A percentile compares a stretch with the other conserved stretches of the same genome.
phyloP scores from a whole-genome alignment of 2,888 invertebrate genomes.

The Plusia festucae region DNA sequence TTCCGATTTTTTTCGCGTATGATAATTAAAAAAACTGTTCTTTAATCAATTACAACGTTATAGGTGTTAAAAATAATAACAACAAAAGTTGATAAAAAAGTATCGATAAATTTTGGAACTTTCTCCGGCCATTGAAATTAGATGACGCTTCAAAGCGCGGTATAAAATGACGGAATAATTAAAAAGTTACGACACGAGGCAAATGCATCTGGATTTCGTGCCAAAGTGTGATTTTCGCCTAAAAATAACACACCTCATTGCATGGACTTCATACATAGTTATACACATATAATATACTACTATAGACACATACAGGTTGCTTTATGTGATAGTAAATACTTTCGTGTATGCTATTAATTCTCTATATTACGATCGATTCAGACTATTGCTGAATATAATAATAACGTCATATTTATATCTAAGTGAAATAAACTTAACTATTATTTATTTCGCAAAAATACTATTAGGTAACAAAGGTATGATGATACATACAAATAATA shows the following conservation, averaged over 20 bases:
- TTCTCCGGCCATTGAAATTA: background rate
- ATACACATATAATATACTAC: no score
- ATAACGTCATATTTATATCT: no score
- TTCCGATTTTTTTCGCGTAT: no score
- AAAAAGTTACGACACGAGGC: slow-evolving; percentile 7
- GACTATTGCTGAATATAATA: background rate
- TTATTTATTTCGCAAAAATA: no score
- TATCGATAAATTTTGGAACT: background rate
- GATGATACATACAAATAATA: no score
- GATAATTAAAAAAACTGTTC: no score
- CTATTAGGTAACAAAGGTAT: no score
- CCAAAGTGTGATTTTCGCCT: slow-evolving; percentile 63
- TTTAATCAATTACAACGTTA: no score
- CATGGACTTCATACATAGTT: background rate
- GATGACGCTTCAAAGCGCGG: background rate
- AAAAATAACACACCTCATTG: slow-evolving; percentile 46
- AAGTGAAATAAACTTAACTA: no score
- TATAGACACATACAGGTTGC: background rate
- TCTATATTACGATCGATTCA: background rate
- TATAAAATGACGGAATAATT: slow-evolving; percentile 25
- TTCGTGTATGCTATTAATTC: no score
- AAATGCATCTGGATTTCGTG: slow-evolving; percentile 47
- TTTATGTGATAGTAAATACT: background rate
- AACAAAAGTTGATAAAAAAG: background rate
- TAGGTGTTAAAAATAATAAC: no score